Conservation (phyloP, 2,113 vertebrate species). For the Origma solitaria region DNA sequence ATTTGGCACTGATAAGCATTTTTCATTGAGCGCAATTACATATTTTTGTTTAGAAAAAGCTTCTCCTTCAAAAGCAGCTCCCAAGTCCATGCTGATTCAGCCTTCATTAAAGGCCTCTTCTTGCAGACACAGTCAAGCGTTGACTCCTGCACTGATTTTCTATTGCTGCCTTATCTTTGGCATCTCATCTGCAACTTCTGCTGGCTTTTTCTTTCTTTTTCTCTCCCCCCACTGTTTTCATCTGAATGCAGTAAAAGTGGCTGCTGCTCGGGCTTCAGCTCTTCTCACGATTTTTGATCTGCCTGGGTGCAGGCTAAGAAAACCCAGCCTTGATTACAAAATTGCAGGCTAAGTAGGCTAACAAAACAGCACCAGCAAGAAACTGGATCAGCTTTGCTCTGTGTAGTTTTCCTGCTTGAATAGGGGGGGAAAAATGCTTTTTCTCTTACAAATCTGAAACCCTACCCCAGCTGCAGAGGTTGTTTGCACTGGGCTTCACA, state of each 20-base stretch:
- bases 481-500: background rate
- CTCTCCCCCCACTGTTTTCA: background rate
- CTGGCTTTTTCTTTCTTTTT: background rate
- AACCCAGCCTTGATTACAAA: background rate
- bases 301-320: background rate
- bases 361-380: slow-evolving; percentile 30
- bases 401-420: background rate
- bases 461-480: background rate
- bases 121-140: background rate
- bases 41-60: background rate
- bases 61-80: slow-evolving; percentile 23
- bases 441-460: background rate
- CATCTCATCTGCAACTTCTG: slow-evolving; percentile 41
- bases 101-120: slow-evolving; percentile 25
- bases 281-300: background rate
- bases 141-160: slow-evolving; percentile 25
- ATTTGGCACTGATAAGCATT: background rate
- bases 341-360: slow-evolving; percentile 43
- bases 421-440: background rate
- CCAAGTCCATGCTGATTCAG: slow-evolving; percentile 22
- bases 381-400: slow-evolving; percentile 34
- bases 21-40: background rate
- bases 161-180: slow-evolving; percentile 43
- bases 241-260: background rate
- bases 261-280: background rate